A percentile compares a stretch with the other conserved stretches of the same genome.
Evolutionary conservation across 1,140 invertebrate genomes (phyloP).

Genomic region (Metopolophium dirhodum): DNA sequence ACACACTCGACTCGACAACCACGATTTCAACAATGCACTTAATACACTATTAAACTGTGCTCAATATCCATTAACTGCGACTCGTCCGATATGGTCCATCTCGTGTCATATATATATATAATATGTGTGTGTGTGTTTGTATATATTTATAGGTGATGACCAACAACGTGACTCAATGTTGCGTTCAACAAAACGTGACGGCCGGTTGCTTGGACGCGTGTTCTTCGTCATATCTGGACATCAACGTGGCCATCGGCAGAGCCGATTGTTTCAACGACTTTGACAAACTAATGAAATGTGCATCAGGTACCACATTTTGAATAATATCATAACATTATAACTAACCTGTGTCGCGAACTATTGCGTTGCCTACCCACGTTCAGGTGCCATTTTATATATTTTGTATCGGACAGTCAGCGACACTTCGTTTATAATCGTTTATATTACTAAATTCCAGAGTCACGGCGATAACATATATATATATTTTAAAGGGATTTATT

Average conservation of each 20-base stretch:
- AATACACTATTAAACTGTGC: background rate
- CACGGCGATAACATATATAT: background rate
- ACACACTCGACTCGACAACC: background rate
- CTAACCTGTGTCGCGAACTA: too few species aligned
- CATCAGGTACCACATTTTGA: constrained; percentile 67
- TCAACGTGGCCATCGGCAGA: constrained; percentile 78
- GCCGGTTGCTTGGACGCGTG: constrained; percentile 78
- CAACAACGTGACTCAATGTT: constrained; percentile 78
- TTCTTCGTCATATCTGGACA: constrained; percentile 80
- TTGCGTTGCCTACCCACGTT: too few species aligned
- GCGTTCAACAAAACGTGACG: constrained; percentile 77
- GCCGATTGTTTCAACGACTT: constrained; percentile 81
- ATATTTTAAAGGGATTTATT: background rate
- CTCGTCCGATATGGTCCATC: background rate
- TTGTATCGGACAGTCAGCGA: too few species aligned
- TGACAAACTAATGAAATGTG: constrained; percentile 84
- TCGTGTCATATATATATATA: background rate
- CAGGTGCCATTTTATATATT: too few species aligned
- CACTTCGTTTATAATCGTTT: too few species aligned
- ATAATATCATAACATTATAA: background rate
- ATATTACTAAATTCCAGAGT: background rate
- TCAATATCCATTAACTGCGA: background rate
- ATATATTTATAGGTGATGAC: constrained; percentile 63
- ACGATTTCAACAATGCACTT: constrained; percentile 10
- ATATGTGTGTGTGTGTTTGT: background rate